A percentile compares a stretch with the other conserved stretches of the same genome.
Evolutionary conservation across 2,888 invertebrate genomes (phyloP).

Genomic region (Cyclophora punctaria): DNA sequence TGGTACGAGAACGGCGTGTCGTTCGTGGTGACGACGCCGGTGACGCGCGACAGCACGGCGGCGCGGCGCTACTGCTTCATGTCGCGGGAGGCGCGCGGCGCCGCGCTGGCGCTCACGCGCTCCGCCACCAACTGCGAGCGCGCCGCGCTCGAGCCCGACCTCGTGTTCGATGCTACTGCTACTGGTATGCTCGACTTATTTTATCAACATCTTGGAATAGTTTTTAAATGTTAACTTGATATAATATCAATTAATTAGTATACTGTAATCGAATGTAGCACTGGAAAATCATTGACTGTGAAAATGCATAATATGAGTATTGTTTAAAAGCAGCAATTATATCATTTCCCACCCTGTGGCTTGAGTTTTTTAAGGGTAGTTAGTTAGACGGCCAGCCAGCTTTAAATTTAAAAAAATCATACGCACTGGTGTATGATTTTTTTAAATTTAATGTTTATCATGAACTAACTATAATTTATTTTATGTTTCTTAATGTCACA

Average conservation of each 20-base stretch:
- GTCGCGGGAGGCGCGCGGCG: constrained; percentile 79
- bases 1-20: constrained; percentile 92
- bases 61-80: constrained; percentile 85
- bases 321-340: too few species aligned
- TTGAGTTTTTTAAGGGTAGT: too few species aligned
- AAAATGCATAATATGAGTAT: too few species aligned
- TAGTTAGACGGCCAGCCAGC: too few species aligned
- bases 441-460: too few species aligned
- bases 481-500: constrained; percentile 34
- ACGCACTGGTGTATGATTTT: too few species aligned
- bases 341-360: too few species aligned
- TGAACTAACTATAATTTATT: too few species aligned
- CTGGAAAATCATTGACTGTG: neutral
- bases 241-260: neutral
- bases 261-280: neutral
- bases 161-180: constrained; percentile 82
- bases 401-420: too few species aligned
- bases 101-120: constrained; percentile 68
- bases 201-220: neutral
- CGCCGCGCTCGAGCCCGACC: constrained; percentile 51
- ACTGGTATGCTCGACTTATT: constrained; percentile 64
- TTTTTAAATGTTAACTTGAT: neutral
- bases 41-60: constrained; percentile 79
- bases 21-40: constrained; percentile 87
- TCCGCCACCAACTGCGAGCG: constrained; percentile 80